Conservation (phyloP, 2,113 vertebrate genomes). For the Ramphastos sulfuratus region DNA sequence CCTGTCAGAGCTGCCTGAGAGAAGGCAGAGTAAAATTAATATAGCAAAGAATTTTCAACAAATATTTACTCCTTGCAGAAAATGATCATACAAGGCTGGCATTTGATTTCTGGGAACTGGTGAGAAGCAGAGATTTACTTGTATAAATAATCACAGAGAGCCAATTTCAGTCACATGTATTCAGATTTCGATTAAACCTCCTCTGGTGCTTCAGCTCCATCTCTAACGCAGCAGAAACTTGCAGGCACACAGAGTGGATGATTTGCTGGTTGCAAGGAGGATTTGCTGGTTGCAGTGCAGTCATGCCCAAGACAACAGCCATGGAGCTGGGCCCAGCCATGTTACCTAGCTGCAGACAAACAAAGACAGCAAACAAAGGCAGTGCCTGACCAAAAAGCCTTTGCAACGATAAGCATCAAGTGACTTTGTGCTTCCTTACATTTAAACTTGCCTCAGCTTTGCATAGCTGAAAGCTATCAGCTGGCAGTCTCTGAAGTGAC, state of each 20-base stretch:
- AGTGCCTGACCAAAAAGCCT: background rate
- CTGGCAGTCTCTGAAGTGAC: background rate
- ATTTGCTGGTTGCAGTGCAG: background rate
- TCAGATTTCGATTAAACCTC: conserved; percentile 56
- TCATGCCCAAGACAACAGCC: background rate
- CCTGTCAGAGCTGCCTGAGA: background rate
- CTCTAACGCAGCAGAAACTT: background rate
- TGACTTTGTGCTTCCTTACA: background rate
- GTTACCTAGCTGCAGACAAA: conserved; percentile 12
- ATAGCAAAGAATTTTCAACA: conserved; percentile 49
- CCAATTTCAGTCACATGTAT: conserved; percentile 50
- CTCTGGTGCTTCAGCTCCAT: background rate
- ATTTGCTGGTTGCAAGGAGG: background rate
- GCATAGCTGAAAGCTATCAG: background rate
- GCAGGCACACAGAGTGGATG: background rate
- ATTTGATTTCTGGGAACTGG: conserved; percentile 54
- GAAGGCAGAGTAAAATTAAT: conserved; percentile 25
- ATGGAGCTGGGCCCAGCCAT: background rate
- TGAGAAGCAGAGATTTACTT: conserved; percentile 51
- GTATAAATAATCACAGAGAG: conserved; percentile 54
- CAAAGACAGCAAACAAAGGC: background rate
- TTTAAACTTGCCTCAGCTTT: background rate
- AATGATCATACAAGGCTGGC: conserved; percentile 21
- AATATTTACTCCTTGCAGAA: conserved; percentile 43
- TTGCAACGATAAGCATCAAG: background rate